Conservation (phyloP, 2,888 invertebrate genomes). For the Nemoura dubitans region DNA sequence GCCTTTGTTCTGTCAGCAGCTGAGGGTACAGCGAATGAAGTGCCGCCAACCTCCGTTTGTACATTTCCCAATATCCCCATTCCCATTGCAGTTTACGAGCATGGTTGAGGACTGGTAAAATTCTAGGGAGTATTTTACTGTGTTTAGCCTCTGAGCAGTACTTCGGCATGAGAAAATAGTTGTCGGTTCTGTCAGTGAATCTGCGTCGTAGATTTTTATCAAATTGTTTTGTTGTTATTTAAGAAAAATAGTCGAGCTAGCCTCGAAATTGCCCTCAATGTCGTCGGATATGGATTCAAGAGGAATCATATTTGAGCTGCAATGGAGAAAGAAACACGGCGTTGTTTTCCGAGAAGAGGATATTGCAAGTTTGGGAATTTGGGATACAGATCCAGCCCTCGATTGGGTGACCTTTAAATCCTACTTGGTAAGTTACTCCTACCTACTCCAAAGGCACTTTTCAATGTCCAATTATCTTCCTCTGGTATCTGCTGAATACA, state of each 20-base stretch:
- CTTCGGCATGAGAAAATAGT: neutral
- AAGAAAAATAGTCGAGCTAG: neutral
- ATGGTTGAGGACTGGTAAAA: too few relatives aligned
- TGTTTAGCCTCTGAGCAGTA: too few relatives aligned
- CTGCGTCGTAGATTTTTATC: neutral
- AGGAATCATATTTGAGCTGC: conserved; percentile 60
- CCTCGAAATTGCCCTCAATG: neutral
- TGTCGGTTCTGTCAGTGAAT: neutral
- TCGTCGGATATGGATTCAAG: conserved; percentile 45
- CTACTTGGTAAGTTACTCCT: conserved; percentile 59
- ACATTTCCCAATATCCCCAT: too few relatives aligned
- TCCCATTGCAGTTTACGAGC: too few relatives aligned
- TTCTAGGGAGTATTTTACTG: too few relatives aligned
- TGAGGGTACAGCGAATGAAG: too few relatives aligned
- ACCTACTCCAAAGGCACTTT: neutral
- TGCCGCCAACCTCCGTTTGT: too few relatives aligned
- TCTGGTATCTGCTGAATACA: too few relatives aligned
- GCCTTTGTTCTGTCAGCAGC: too few relatives aligned
- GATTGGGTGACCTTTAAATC: conserved; percentile 61
- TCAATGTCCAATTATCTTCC: too few relatives aligned
- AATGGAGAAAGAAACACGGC: conserved; percentile 59
- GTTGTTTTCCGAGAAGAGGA: conserved; percentile 58
- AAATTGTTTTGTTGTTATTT: neutral
- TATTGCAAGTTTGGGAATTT: conserved; percentile 58
- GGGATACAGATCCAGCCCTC: conserved; percentile 60